Evolutionary conservation across 2,113 vertebrate genomes (phyloP).

Genomic region (Pan paniscus): DNA sequence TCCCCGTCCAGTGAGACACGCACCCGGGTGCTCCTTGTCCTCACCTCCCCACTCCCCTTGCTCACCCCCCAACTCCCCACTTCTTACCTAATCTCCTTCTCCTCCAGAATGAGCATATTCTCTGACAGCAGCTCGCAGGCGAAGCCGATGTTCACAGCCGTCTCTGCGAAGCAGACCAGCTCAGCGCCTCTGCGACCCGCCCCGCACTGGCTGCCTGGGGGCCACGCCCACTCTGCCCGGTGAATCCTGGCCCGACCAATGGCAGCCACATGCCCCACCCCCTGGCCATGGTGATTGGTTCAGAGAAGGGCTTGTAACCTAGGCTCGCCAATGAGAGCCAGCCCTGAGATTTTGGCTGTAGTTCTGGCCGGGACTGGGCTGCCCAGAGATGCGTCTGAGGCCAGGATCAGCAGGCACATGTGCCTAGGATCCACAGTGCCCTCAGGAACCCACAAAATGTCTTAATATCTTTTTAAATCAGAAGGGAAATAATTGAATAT

Average conservation of each 20-base stretch:
- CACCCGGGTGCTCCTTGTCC: neutral
- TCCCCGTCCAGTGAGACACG: too few species aligned
- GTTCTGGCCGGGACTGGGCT: neutral
- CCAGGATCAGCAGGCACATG: rapidly evolving
- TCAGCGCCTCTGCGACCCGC: rapidly evolving
- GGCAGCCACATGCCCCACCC: rapidly evolving
- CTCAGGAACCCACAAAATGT: neutral
- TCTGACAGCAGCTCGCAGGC: slow-evolving; percentile 91
- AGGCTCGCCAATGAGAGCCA: neutral
- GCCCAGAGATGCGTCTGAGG: too few species aligned
- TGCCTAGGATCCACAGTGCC: rapidly evolving
- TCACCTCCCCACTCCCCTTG: neutral
- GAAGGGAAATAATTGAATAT: too few species aligned
- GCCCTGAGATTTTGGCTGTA: neutral
- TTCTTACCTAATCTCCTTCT: slow-evolving; percentile 89
- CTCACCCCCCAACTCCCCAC: neutral
- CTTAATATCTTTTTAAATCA: neutral
- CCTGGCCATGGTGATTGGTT: neutral
- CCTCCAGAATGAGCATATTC: slow-evolving; percentile 89
- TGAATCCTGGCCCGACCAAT: neutral
- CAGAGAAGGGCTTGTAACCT: neutral
- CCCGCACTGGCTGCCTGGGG: rapidly evolving
- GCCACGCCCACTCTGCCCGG: rapidly evolving
- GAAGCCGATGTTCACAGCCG: slow-evolving; percentile 93
- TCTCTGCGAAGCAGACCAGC: slow-evolving; percentile 85